A percentile compares a stretch with the other conserved stretches of the same genome.
phyloP scores from a whole-genome alignment of 92 coral and sea anemone genomes.

The Epizoanthus rinbou region DNA sequence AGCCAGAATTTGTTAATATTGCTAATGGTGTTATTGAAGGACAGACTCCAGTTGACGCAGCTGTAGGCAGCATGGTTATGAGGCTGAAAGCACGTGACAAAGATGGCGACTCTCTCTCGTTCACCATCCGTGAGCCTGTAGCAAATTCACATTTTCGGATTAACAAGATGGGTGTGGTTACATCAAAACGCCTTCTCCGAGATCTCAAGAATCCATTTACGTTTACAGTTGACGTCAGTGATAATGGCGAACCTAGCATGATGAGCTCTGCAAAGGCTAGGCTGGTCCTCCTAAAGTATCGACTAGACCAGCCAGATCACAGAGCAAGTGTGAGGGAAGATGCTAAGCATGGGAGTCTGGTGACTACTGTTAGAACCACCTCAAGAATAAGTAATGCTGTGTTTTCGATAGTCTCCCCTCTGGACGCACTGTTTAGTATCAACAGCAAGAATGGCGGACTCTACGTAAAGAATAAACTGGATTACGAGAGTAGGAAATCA shows the following conservation, averaged over 20 bases:
- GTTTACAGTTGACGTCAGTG: slow-evolving; percentile 73
- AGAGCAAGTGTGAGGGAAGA: slow-evolving; percentile 64
- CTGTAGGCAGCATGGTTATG: slow-evolving; percentile 65
- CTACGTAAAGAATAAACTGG: slow-evolving; percentile 56
- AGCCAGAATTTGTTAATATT: slow-evolving; percentile 63
- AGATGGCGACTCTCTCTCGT: slow-evolving; percentile 74
- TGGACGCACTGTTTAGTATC: slow-evolving; percentile 64
- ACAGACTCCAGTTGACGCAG: slow-evolving; percentile 62
- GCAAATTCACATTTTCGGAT: slow-evolving; percentile 67
- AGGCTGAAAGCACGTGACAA: slow-evolving; percentile 66
- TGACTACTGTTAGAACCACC: slow-evolving; percentile 55
- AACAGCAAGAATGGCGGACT: slow-evolving; percentile 62
- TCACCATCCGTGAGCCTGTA: slow-evolving; percentile 56
- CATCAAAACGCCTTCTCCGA: slow-evolving; percentile 51
- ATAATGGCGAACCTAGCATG: slow-evolving; percentile 73
- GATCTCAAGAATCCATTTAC: slow-evolving; percentile 59
- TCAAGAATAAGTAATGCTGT: slow-evolving; percentile 54
- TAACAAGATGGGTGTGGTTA: slow-evolving; percentile 57
- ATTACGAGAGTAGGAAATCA: slow-evolving; percentile 65
- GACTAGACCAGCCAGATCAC: slow-evolving; percentile 54
- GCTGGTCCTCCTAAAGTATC: slow-evolving; percentile 82
- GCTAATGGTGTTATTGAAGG: slow-evolving; percentile 64
- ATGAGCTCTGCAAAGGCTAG: slow-evolving; percentile 60
- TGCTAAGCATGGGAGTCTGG: slow-evolving; percentile 46
- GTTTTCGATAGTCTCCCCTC: slow-evolving; percentile 77